A percentile compares a stretch with the other conserved stretches of the same genome.
Conservation (phyloP, 2,888 invertebrate species). For the Scaptodrosophila latifasciaeformis region DNA sequence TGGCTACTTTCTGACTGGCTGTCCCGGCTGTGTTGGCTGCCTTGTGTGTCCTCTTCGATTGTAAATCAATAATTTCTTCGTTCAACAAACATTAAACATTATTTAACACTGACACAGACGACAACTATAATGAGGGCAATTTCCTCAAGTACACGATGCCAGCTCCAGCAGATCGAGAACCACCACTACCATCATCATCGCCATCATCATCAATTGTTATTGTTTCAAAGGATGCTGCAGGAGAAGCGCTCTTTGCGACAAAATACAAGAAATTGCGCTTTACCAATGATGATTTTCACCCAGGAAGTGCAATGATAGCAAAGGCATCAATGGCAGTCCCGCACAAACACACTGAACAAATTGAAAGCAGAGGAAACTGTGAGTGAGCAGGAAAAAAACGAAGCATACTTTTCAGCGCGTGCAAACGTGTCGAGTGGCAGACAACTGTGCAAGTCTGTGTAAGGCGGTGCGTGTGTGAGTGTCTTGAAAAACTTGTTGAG, state of each 20-base stretch:
- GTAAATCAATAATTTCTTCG: slow-evolving; percentile 63
- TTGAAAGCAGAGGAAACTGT: slow-evolving; percentile 17
- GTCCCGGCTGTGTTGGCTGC: too few relatives aligned
- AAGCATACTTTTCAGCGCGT: slow-evolving; percentile 44
- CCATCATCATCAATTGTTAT: not conserved
- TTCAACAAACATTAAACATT: slow-evolving; percentile 64
- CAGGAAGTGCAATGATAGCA: slow-evolving; percentile 66
- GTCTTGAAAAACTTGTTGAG: slow-evolving; percentile 41
- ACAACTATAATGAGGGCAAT: slow-evolving; percentile 70
- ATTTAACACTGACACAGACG: slow-evolving; percentile 59
- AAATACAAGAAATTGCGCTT: slow-evolving; percentile 66
- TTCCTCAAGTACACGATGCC: slow-evolving; percentile 65
- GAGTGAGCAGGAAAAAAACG: not conserved
- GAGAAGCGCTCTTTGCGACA: too few relatives aligned
- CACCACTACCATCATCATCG: not conserved
- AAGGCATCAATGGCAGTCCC: slow-evolving; percentile 10
- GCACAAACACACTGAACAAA: slow-evolving; percentile 11
- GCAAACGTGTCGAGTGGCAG: slow-evolving; percentile 61
- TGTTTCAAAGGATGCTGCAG: slow-evolving; percentile 26
- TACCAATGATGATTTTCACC: slow-evolving; percentile 52
- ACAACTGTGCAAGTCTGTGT: not conserved
- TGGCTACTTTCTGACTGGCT: too few relatives aligned
- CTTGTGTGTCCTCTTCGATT: slow-evolving; percentile 20
- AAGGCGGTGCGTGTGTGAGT: not conserved
- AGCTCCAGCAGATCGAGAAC: slow-evolving; percentile 17